Conservation (phyloP, 2,888 invertebrate species). For the Acleris laterana region DNA sequence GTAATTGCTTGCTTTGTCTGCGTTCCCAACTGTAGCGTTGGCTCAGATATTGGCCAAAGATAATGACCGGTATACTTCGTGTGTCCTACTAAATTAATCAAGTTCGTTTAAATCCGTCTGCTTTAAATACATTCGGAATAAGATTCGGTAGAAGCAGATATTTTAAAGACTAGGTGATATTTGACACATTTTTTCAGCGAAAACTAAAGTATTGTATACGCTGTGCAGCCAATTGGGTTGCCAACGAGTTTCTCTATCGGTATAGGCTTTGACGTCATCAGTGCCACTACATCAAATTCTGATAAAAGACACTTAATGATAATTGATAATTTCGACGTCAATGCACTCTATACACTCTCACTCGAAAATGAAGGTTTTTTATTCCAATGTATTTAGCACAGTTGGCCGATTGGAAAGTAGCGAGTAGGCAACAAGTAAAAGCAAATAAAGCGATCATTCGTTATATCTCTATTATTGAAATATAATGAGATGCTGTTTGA, state of each 20-base stretch:
- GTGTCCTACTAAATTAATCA: slow-evolving; percentile 5
- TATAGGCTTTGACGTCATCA: slow-evolving; percentile 47
- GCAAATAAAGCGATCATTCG: slow-evolving; percentile 19
- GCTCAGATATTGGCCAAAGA: slow-evolving; percentile 22
- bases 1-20: slow-evolving; percentile 35
- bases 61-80: slow-evolving; percentile 15
- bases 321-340: slow-evolving; percentile 46
- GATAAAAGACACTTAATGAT: slow-evolving; percentile 53
- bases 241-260: slow-evolving; percentile 36
- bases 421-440: slow-evolving; percentile 14
- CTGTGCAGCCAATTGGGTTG: slow-evolving; percentile 12
- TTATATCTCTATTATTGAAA: slow-evolving; percentile 5
- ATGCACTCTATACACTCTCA: slow-evolving; percentile 47
- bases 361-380: slow-evolving; percentile 37
- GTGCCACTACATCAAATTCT: slow-evolving; percentile 45
- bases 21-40: slow-evolving; percentile 19
- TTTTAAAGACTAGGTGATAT: background rate
- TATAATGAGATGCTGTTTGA: slow-evolving; percentile 17
- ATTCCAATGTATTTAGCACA: slow-evolving; percentile 21
- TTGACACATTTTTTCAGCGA: slow-evolving; percentile 5
- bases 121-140: background rate
- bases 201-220: slow-evolving; percentile 3
- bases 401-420: slow-evolving; percentile 29
- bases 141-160: background rate
- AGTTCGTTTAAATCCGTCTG: background rate